Conservation (phyloP, 2,888 invertebrate species). For the Drosophila anomalipes region DNA sequence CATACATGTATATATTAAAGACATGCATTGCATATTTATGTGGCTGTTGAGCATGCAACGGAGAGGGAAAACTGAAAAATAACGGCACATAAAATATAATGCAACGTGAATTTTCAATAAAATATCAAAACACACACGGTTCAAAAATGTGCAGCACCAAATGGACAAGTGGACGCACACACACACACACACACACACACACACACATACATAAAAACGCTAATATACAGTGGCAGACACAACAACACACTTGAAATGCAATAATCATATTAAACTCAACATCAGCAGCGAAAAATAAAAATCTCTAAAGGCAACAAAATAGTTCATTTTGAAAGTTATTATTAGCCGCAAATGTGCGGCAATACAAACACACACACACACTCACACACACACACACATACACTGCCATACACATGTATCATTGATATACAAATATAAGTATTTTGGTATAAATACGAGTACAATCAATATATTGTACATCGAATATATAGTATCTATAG, state of each 20-base stretch:
- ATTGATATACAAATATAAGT: constrained; percentile 29
- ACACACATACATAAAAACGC: neutral
- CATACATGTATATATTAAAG: neutral
- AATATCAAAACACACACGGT: constrained; percentile 48
- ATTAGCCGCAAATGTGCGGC: constrained; percentile 81
- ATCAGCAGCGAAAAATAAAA: constrained; percentile 48
- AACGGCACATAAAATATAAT: constrained; percentile 44
- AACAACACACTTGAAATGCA: constrained; percentile 74
- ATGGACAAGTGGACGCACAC: constrained; percentile 61
- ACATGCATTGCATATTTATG: neutral
- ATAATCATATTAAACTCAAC: constrained; percentile 81
- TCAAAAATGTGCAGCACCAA: constrained; percentile 42
- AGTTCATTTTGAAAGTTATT: constrained; percentile 82
- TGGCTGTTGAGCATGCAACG: constrained; percentile 4
- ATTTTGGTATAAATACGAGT: constrained; percentile 31
- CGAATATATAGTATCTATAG: constrained; percentile 23
- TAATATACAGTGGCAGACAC: constrained; percentile 12
- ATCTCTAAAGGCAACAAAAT: constrained; percentile 82
- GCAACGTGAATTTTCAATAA: constrained; percentile 64
- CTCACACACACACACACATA: constrained; percentile 14
- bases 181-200: neutral
- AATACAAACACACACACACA: constrained; percentile 45
- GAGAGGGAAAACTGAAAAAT: constrained; percentile 35
- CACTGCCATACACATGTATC: constrained; percentile 11
- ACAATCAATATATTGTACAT: constrained; percentile 64